Conservation (phyloP, 2,113 vertebrate genomes). For the Oreocharis arfaki region DNA sequence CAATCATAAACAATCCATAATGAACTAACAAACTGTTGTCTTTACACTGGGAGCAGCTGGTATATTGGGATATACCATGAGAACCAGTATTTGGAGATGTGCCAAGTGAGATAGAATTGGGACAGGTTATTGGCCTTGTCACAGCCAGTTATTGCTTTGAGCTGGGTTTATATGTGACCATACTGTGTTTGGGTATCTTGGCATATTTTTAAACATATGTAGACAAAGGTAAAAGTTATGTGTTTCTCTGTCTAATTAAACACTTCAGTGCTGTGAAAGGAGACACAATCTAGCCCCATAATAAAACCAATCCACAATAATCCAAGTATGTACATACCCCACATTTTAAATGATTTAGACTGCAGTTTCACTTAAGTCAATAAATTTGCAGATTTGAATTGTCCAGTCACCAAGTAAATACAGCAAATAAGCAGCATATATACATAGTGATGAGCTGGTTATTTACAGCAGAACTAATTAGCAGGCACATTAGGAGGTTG, state of each 20-base stretch:
- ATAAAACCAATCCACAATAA: background rate
- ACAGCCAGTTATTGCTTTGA: background rate
- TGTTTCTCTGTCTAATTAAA: background rate
- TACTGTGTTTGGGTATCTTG: rapidly evolving
- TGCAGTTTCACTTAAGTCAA: background rate
- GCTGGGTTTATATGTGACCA: background rate
- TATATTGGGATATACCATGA: background rate
- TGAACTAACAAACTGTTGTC: background rate
- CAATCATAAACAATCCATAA: background rate
- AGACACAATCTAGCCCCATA: background rate
- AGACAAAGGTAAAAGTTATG: background rate
- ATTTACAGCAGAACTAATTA: background rate
- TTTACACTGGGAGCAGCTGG: background rate
- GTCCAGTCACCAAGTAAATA: background rate
- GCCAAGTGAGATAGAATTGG: background rate
- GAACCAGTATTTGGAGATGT: background rate
- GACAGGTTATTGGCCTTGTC: background rate
- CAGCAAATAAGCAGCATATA: background rate
- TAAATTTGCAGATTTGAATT: background rate
- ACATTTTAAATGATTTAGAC: background rate
- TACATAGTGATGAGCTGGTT: background rate
- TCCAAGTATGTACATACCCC: background rate
- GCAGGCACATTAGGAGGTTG: background rate
- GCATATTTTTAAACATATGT: background rate
- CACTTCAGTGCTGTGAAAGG: background rate